phyloP scores from a whole-genome alignment of 2,113 vertebrate species.

The Puffinus mauretanicus region DNA sequence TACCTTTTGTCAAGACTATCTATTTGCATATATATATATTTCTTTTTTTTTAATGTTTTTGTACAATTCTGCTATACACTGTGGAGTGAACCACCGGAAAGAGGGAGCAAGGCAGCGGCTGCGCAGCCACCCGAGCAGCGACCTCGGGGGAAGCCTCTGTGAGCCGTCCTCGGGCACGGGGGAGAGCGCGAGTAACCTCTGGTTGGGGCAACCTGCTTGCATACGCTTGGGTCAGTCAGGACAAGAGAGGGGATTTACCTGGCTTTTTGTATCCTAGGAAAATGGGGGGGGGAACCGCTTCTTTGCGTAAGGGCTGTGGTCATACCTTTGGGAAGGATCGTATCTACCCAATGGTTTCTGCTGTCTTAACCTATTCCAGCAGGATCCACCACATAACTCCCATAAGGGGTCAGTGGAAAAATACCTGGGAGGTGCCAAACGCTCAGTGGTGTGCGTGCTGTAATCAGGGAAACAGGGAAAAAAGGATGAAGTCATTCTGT shows the following conservation, averaged over 20 bases:
- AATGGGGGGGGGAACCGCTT: rapidly evolving
- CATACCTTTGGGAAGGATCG: background rate
- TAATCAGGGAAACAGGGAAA: background rate
- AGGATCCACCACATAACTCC: background rate
- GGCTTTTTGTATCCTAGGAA: background rate
- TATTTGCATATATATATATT: too few relatives aligned
- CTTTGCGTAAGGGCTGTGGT: background rate
- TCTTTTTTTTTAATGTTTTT: background rate
- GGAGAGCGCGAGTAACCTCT: rapidly evolving
- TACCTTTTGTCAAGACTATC: background rate
- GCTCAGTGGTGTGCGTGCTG: rapidly evolving
- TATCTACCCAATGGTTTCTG: background rate
- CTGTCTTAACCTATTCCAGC: too few relatives aligned
- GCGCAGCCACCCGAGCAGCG: background rate
- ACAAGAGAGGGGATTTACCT: rapidly evolving
- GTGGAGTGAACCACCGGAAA: rapidly evolving
- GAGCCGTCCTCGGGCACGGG: rapidly evolving
- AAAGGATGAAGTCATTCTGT: background rate
- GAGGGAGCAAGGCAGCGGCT: background rate
- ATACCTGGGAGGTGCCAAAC: background rate
- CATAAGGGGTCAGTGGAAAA: background rate
- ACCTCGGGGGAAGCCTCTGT: rapidly evolving
- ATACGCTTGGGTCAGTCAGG: rapidly evolving
- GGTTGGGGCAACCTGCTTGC: rapidly evolving
- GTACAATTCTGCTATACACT: rapidly evolving